Base-by-base conservation (phyloP, 2,888 invertebrate genomes). In the Automeris io region DNA sequence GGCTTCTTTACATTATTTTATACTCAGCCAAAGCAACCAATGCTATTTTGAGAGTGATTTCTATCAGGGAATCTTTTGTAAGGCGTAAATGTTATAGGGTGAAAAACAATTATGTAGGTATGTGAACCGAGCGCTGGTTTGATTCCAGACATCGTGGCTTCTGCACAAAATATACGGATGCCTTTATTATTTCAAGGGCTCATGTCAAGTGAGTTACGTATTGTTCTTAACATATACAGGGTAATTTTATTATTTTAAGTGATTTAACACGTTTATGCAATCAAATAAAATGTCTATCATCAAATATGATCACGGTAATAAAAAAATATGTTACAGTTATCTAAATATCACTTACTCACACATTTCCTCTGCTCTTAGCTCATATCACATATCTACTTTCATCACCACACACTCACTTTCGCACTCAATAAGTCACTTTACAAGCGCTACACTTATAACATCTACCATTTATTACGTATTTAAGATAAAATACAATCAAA, bases 41-140 rank as follows among this genome's bases (percentile, higher is more conserved):
- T 40, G 35, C 36, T 29, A 23, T 39, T 38, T 26, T 42, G 49
- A 46, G 54, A 51, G 61, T 63, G 76, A 76, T 77, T 74, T 66
- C 77, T 82, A 83, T 81, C 81, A 71, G 67, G 49, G 43, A 60
- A 70, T 67, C 71, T 59, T 74, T 85, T 83, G 81, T 77, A 55
- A 60, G 45, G 40, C 49, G 37, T 42, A 50, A 56, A 61, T 55
- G 56, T 51, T 61, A 50, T 61, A 67, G 78, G 83, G 79, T 72
- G 58, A 64, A 62, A 73, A 79, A 79, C 81, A 81, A 82, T 78
- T 49, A 57, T 46, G 57, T n/a, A n/a, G n/a, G n/a, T 56, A 60
- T 57, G 52, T 54, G 58, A 54, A 65, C 63, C 52, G 61, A 61
- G 64, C 64, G 53, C 47, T 50, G 55, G 53, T 64, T 65, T 51